A percentile compares a stretch with the other conserved stretches of the same genome.
phyloP scores from a whole-genome alignment of 2,797 vertebrate genomes.

The Atherinosoma microstoma region DNA sequence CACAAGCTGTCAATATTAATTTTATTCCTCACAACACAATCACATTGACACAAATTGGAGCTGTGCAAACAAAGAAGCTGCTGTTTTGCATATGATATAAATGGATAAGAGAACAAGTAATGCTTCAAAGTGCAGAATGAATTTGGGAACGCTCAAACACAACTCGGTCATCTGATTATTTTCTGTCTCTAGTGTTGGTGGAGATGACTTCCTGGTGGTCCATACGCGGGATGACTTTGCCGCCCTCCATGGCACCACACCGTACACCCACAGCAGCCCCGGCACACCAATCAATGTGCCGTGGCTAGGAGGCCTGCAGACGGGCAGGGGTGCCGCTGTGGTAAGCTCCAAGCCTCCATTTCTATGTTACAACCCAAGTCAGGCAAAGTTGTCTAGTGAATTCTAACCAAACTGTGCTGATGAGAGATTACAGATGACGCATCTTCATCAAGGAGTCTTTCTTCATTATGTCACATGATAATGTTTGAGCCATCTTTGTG shows the following conservation, averaged over 20 bases:
- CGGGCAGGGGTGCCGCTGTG: conserved; percentile 95
- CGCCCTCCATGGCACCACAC: conserved; percentile 91
- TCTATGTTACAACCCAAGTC: neutral
- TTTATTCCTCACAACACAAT: neutral
- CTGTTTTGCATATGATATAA: neutral
- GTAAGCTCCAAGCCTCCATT: conserved; percentile 72
- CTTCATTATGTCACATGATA: neutral
- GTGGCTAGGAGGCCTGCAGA: conserved; percentile 95
- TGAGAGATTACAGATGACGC: neutral
- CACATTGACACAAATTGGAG: neutral
- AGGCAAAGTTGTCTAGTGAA: neutral
- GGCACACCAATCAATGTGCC: conserved; percentile 98
- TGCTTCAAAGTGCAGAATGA: neutral
- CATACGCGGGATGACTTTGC: conserved; percentile 91
- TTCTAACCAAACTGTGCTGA: neutral
- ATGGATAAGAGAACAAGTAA: neutral
- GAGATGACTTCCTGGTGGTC: conserved; percentile 95
- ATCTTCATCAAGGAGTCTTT: too few relatives aligned
- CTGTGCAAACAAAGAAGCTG: neutral
- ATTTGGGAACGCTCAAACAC: neutral
- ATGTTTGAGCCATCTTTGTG: neutral
- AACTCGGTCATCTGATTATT: neutral
- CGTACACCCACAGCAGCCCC: conserved; percentile 94
- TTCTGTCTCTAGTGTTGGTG: conserved; percentile 64
- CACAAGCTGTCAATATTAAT: neutral